Conservation (phyloP, 2,888 invertebrate species). For the Choristoneura rosaceana region DNA sequence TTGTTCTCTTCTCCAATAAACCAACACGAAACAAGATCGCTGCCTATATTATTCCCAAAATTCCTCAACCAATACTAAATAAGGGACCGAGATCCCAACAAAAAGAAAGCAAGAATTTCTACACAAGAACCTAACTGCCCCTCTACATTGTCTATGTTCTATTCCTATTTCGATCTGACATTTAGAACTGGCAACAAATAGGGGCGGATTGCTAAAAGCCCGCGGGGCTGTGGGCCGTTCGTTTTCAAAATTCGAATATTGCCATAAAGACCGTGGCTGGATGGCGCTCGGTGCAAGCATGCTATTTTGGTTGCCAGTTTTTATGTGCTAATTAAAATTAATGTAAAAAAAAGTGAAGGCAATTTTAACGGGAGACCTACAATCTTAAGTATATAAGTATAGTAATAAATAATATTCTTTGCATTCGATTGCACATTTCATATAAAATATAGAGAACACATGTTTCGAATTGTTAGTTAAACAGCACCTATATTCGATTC, state of each 20-base stretch:
- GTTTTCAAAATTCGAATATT: conserved; percentile 62
- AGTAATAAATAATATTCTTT: no score
- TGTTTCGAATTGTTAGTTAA: no score
- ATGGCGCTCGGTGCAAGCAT: conserved; percentile 47
- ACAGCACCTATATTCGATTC: no score
- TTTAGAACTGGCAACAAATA: conserved; percentile 42
- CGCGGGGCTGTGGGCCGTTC: conserved; percentile 57
- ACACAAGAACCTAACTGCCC: background rate
- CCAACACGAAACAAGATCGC: no score
- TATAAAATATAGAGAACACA: no score
- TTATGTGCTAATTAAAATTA: background rate
- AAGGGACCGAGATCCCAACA: no score
- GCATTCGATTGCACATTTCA: no score
- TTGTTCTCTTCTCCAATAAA: no score
- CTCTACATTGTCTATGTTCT: conserved; percentile 9
- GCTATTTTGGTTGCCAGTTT: conserved; percentile 15
- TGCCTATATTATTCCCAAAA: no score
- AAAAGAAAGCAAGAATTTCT: background rate
- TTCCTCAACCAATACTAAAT: no score
- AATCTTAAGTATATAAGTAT: no score
- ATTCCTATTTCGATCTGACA: conserved; percentile 31
- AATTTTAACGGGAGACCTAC: no score
- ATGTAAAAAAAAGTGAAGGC: background rate
- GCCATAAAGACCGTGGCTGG: conserved; percentile 58
- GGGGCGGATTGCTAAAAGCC: conserved; percentile 33